phyloP scores from a whole-genome alignment of 2,113 vertebrate species.

The Saguinus imperator region DNA sequence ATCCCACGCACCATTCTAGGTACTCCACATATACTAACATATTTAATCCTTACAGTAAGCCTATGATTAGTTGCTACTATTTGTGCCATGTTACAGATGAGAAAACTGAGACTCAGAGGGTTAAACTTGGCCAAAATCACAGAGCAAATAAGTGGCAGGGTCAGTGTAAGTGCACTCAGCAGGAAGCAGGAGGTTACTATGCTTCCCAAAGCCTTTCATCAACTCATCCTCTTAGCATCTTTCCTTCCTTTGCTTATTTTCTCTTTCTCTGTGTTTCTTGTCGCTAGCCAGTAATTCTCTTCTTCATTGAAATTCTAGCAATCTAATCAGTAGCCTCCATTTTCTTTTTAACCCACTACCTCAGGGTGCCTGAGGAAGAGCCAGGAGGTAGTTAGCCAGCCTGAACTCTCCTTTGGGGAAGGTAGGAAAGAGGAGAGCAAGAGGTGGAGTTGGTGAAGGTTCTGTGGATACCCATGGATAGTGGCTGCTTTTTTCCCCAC shows the following conservation, averaged over 20 bases:
- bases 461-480: neutral
- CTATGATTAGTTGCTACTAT: neutral
- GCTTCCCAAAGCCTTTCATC: neutral
- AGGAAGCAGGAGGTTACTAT: neutral
- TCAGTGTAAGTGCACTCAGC: neutral
- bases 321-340: neutral
- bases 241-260: neutral
- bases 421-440: accelerated
- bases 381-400: neutral
- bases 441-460: neutral
- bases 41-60: neutral
- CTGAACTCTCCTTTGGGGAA: neutral
- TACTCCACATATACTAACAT: neutral
- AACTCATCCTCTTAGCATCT: neutral
- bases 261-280: neutral
- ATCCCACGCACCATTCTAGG: neutral
- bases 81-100: neutral
- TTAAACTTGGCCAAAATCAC: neutral
- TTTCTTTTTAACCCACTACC: neutral
- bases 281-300: neutral
- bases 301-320: neutral
- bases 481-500: neutral
- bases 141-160: neutral
- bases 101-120: neutral
- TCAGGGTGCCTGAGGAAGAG: neutral